Base-by-base conservation (phyloP, 1,140 invertebrate genomes). In the Belonocnema kinseyi region DNA sequence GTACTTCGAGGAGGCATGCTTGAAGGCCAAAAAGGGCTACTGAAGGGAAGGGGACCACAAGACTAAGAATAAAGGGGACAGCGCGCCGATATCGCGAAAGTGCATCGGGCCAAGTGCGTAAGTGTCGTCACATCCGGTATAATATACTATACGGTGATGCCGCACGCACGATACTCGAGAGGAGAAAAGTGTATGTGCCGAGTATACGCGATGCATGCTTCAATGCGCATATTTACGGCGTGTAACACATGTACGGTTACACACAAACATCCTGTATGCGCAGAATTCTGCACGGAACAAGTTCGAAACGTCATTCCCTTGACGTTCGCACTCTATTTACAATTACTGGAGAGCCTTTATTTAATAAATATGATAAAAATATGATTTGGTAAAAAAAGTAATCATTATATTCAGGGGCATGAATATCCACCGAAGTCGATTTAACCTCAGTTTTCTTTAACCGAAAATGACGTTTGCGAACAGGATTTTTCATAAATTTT, bases 51-150 rank as follows among this genome's bases (percentile, higher is more conserved):
- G 74, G 16, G 21, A 33, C 7, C 53, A 72, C 53, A 72, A 78
- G 51, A 46, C 16, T 33, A 78, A 56, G 8, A 26, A 56, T n/a
- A 54, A 70, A 77, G 17, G 19, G 66, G 52, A 51, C 16, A 46
- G 56, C 13, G 66, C 74, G 71, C 56, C 77, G 76, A 54, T 54
- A 73, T 73, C 72, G 50, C 50, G 72, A 26, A 26, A 54, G 50
- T 73, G 72, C 80, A 81, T 86, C 81, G 82, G 83, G 83, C 82
- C 86, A 87, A 87, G 86, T 87, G 85, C 86, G 84, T 77, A 82
- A 86, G 82, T 87, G 86, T 88, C 87, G 87, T 88, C 87, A 87
- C 86, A 86, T 88, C 87, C 87, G 86, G 85, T 84, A 83, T 26
- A 26, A 26, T n/a, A n/a, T 33, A 33, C 26, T 33, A 5, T 84